Evolutionary conservation across 2,888 invertebrate genomes (phyloP).

Genomic region (Anticlea derivata): DNA sequence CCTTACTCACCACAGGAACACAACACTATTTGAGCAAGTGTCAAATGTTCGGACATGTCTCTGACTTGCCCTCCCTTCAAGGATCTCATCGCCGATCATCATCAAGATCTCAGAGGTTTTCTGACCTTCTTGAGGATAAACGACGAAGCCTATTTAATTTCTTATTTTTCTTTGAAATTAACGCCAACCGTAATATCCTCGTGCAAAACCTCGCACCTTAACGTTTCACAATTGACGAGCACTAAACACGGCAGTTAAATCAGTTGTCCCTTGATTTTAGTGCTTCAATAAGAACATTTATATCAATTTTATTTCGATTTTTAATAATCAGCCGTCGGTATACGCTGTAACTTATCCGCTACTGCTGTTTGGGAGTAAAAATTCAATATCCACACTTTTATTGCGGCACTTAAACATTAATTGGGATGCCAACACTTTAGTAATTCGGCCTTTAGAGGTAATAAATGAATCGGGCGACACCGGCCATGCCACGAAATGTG

Average conservation of each 20-base stretch:
- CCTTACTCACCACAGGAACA: too few species aligned
- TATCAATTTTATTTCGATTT: conserved; percentile 32
- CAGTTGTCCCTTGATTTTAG: conserved; percentile 30
- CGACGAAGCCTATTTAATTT: too few species aligned
- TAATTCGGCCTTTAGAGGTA: conserved; percentile 25
- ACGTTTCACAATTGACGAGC: conserved; percentile 28
- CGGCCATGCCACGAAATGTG: conserved; percentile 2
- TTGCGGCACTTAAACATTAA: conserved; percentile 37
- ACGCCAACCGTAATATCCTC: too few species aligned
- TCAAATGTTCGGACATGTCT: too few species aligned
- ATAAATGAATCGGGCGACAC: conserved; percentile 28
- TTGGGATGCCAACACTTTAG: conserved; percentile 41
- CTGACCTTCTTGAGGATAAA: too few species aligned
- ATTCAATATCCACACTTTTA: conserved; percentile 32
- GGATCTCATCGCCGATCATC: too few species aligned
- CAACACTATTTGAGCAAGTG: too few species aligned
- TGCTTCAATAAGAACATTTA: conserved; percentile 32
- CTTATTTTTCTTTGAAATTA: too few species aligned
- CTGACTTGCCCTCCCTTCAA: too few species aligned
- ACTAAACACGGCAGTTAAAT: conserved; percentile 30
- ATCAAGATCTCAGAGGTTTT: too few species aligned
- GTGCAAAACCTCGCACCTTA: conserved; percentile 14
- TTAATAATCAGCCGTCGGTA: conserved; percentile 12
- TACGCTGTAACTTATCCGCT: conserved; percentile 41
- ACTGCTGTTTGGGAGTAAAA: conserved; percentile 35